Conservation (phyloP, 2,113 vertebrate species). For the Paratilapia polleni region DNA sequence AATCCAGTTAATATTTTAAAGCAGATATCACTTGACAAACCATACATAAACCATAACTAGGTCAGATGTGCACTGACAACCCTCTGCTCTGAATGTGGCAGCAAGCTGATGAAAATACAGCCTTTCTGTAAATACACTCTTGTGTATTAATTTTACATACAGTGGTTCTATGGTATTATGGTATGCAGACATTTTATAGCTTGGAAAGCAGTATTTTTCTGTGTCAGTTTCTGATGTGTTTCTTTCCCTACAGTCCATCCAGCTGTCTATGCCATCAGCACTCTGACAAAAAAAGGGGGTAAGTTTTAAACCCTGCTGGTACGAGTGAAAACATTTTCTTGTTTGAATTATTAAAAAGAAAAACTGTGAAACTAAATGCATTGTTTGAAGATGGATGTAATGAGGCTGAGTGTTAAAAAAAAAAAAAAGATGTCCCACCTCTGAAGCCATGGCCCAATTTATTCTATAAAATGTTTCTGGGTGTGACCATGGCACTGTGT, state of each 20-base stretch:
- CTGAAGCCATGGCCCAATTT: background rate
- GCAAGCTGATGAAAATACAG: background rate
- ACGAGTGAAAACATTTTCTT: background rate
- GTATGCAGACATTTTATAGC: too few species aligned
- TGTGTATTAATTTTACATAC: rapidly evolving
- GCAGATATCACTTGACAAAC: background rate
- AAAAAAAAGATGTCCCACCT: background rate
- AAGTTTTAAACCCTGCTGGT: background rate
- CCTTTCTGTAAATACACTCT: rapidly evolving
- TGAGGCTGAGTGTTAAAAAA: background rate
- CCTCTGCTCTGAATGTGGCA: background rate
- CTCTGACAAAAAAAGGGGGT: too few species aligned
- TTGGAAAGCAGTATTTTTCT: too few species aligned
- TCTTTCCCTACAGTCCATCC: background rate
- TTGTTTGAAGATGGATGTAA: background rate
- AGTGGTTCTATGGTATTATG: too few species aligned
- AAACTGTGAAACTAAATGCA: too few species aligned
- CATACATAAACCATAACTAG: background rate
- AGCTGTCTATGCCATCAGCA: rapidly evolving
- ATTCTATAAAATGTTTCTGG: background rate
- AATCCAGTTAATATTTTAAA: background rate
- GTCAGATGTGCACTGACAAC: too few species aligned
- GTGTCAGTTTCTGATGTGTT: background rate
- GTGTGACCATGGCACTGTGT: background rate
- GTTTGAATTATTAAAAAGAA: background rate